Conservation (phyloP, 2,113 vertebrate species). For the Phycodurus eques region DNA sequence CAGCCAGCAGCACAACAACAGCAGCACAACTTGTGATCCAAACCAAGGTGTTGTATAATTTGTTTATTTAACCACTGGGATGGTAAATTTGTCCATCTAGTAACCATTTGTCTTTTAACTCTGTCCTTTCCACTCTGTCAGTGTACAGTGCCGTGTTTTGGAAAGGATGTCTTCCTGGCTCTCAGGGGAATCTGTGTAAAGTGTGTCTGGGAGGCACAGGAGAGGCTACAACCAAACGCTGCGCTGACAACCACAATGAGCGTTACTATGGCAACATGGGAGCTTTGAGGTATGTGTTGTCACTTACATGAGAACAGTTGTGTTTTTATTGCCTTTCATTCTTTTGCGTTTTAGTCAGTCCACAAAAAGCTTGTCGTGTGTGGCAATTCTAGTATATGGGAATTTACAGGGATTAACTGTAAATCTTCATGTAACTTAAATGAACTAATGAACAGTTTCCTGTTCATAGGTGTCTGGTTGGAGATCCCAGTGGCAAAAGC, state of each 20-base stretch:
- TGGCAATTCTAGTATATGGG: neutral
- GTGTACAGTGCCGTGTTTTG: constrained; percentile 82
- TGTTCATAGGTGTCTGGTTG: constrained; percentile 79
- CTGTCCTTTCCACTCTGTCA: constrained; percentile 39
- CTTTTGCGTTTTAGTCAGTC: neutral
- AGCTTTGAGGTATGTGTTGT: constrained; percentile 75
- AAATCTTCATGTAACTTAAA: neutral
- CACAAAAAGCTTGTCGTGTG: neutral
- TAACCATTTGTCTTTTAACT: neutral
- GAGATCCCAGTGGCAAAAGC: constrained; percentile 82
- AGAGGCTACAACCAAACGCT: constrained; percentile 76
- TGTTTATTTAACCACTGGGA: neutral
- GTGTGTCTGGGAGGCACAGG: constrained; percentile 83
- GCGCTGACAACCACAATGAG: constrained; percentile 83
- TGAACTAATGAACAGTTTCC: neutral
- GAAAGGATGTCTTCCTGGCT: constrained; percentile 88
- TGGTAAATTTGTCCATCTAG: neutral
- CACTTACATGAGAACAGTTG: neutral
- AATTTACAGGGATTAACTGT: neutral
- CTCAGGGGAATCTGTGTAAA: constrained; percentile 81
- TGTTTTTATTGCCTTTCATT: neutral
- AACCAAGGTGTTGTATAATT: constrained; percentile 70
- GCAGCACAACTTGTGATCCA: constrained; percentile 73
- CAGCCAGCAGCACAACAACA: constrained; percentile 63
- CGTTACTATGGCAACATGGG: constrained; percentile 89